A percentile compares a stretch with the other conserved stretches of the same genome.
These are phyloP conservation scores for Epizoanthus ramosus DNA, from an alignment of 92 coral and sea anemone species.

Conservation along the genomic window DNA sequence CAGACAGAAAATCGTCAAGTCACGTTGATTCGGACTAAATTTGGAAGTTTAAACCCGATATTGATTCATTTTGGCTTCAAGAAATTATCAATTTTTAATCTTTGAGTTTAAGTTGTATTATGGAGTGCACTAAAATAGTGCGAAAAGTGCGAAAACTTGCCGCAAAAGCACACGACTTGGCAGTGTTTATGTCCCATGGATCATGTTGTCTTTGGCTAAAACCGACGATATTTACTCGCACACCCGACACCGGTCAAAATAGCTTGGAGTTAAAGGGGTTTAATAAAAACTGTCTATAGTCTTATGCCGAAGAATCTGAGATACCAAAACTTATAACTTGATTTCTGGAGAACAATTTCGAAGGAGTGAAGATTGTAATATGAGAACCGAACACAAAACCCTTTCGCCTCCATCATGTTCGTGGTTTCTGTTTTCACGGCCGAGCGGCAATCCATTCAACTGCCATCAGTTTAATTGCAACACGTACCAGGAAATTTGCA, in stretches of 20 bases:
- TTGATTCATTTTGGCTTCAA: slow-evolving; percentile 8
- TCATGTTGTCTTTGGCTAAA: too few species aligned
- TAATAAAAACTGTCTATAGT: too few species aligned
- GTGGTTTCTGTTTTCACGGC: slow-evolving; percentile 4
- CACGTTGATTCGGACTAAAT: neutral
- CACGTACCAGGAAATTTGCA: neutral
- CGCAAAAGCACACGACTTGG: neutral
- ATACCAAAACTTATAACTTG: neutral
- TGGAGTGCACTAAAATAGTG: neutral
- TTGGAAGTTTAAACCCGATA: neutral
- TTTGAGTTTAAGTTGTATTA: slow-evolving; percentile 6
- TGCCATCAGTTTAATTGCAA: slow-evolving; percentile 3
- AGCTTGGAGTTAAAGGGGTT: too few species aligned
- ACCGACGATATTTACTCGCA: too few species aligned
- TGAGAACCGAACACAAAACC: neutral
- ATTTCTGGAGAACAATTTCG: slow-evolving; percentile 5
- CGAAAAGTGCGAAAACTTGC: neutral
- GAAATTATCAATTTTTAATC: slow-evolving; percentile 25
- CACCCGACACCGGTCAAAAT: too few species aligned
- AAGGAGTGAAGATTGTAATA: slow-evolving; percentile 4
- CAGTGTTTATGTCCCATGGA: neutral
- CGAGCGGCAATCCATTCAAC: neutral
- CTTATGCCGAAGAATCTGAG: neutral
- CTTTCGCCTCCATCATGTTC: neutral
- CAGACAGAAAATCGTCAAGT: neutral